Conservation (phyloP, 2,888 invertebrate species). For the Nomada fucata region DNA sequence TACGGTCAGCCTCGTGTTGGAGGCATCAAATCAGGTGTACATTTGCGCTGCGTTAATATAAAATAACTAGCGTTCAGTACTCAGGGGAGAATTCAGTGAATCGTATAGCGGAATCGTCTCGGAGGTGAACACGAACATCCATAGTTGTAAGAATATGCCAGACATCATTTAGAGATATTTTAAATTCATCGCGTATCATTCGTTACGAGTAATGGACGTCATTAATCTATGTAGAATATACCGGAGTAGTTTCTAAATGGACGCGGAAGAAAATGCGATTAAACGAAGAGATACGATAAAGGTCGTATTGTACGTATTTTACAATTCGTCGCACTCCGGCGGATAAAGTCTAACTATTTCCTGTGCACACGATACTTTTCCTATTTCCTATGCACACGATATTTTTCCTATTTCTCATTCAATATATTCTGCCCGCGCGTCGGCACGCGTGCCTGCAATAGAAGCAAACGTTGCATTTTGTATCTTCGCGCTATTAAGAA, state of each 20-base stretch:
- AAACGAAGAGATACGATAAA: not conserved
- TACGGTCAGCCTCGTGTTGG: not conserved
- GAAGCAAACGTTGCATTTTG: not conserved
- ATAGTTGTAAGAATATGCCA: not conserved
- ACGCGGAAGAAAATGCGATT: not conserved
- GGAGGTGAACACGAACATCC: not conserved
- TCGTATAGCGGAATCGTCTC: not conserved
- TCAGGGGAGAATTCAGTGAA: not conserved
- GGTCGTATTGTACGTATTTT: constrained; percentile 6
- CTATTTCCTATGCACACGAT: not conserved
- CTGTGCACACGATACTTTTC: too few relatives aligned
- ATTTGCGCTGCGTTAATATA: not conserved
- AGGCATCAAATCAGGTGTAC: not conserved
- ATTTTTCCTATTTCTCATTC: not conserved
- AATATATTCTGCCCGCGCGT: not conserved
- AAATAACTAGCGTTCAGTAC: not conserved
- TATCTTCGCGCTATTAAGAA: not conserved
- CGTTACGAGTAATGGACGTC: constrained; percentile 5
- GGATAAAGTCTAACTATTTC: not conserved
- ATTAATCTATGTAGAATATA: constrained; percentile 1
- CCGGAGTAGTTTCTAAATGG: constrained; percentile 8
- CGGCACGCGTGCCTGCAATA: not conserved
- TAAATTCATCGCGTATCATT: constrained; percentile 20
- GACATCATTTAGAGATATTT: constrained; percentile 3
- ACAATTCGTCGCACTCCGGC: not conserved